Evolutionary conservation across 2,797 vertebrate genomes (phyloP).

Genomic region (Paramormyrops hopkinsi): DNA sequence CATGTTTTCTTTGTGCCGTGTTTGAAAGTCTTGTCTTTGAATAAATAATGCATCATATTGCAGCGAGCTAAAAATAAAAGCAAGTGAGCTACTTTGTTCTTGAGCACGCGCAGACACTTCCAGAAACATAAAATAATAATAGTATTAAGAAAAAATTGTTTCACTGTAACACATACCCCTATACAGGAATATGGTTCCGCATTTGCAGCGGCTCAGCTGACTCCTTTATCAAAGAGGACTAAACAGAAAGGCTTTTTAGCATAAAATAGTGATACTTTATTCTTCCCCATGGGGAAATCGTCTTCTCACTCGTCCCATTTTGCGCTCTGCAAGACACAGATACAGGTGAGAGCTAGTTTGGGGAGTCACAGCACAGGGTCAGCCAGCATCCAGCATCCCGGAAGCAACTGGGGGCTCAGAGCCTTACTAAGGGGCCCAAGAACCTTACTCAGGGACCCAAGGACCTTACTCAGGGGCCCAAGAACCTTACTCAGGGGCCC

Average conservation of each 20-base stretch:
- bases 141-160: neutral
- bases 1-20: neutral
- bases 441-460: neutral
- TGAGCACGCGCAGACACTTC: neutral
- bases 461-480: too few relatives aligned
- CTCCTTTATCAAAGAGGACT: neutral
- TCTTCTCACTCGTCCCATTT: neutral
- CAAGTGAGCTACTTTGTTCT: neutral
- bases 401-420: neutral
- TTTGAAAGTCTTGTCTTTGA: neutral
- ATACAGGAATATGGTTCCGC: neutral
- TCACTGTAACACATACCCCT: neutral
- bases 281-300: neutral
- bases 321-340: neutral
- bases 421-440: neutral
- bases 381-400: neutral
- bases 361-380: neutral
- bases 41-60: slow-evolving; percentile 2
- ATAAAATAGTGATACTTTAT: neutral
- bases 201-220: neutral
- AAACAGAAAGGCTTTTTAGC: neutral
- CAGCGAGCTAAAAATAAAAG: neutral
- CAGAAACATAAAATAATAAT: neutral
- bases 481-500: too few relatives aligned
- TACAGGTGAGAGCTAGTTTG: neutral